A percentile compares a stretch with the other conserved stretches of the same genome.
These are phyloP conservation scores for Narcine bancroftii DNA, from an alignment of 2,113 vertebrate genomes.

Conservation along the genomic window DNA sequence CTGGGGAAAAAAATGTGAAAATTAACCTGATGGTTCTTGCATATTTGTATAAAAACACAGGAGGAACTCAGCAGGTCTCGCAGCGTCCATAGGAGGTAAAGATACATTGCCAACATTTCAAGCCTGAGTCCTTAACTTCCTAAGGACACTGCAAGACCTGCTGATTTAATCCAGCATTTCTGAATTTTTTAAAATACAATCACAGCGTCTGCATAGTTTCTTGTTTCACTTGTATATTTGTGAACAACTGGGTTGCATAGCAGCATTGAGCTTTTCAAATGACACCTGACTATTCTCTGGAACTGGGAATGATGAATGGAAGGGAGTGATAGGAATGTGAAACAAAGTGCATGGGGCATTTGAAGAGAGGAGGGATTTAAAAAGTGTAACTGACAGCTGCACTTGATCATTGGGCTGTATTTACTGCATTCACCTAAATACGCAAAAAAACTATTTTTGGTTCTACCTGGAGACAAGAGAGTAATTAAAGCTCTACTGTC, in stretches of 20 bases:
- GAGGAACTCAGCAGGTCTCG: no score
- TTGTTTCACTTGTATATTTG: background rate
- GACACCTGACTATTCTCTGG: background rate
- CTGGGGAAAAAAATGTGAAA: background rate
- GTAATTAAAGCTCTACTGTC: slow-evolving; percentile 15
- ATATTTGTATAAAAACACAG: no score
- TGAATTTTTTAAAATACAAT: no score
- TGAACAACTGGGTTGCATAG: background rate
- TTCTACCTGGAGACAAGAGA: background rate
- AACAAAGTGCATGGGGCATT: background rate
- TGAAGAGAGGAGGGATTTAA: background rate
- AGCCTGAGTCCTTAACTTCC: no score
- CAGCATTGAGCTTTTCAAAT: background rate
- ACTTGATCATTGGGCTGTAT: background rate
- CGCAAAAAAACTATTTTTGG: background rate
- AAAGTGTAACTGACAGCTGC: background rate
- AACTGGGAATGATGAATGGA: background rate
- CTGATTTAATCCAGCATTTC: no score
- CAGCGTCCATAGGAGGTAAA: no score
- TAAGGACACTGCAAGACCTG: no score
- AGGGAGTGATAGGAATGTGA: background rate
- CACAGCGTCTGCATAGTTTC: no score
- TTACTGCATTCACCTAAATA: background rate
- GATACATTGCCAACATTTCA: no score
- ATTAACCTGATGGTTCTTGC: background rate